Evolutionary conservation across 2,113 vertebrate species (phyloP), one percentile per base, ranked within the genome.

Genomic region (Monarcha castaneiventris): DNA sequence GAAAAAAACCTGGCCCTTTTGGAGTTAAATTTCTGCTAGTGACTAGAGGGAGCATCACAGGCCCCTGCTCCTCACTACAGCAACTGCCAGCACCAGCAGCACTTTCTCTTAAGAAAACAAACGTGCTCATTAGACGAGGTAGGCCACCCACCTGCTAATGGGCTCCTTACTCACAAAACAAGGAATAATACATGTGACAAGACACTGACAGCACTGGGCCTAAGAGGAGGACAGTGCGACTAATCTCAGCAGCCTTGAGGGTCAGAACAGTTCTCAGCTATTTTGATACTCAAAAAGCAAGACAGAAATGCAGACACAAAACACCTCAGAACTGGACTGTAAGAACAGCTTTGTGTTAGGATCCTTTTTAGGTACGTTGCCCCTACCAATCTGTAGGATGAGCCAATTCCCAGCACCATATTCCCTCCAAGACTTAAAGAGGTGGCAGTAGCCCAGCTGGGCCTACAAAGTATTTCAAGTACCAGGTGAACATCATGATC

Each of bases 401-500:
- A 89, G 58, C 17, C 49, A 51, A 52, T 41, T 77, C 64, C 37
- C 64, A 76, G 41, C 68, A 91, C 32, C 16, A 6, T 2, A 10
- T n/a, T 62, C 43, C 58, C 82, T 74, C 46, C n/a, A 82, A 84
- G 78, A 58, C 41, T 55, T 52, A 11, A 64, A 72, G 39, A 80
- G n/a, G 25, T 26, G 11, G 6, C 49, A 85, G 35, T 4, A 80
- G 49, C 49, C 58, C 41, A 89, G 35, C 30, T 58, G 41, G 41
- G 62, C 32, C 52, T 69, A 69, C 26, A 61, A 82, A 76, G 5
- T 18, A 49, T 51, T 54, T 46, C 51, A 96, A 91, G 92, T 98
- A 98, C 98, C 98, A 98, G 67, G 98, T 97, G 94, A 98, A 98
- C 98, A 98, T 98, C 97, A 98, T 98, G 93, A 98, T 96, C 75